phyloP scores from a whole-genome alignment of 2,113 vertebrate species.

The Sphaerodactylus townsendi region DNA sequence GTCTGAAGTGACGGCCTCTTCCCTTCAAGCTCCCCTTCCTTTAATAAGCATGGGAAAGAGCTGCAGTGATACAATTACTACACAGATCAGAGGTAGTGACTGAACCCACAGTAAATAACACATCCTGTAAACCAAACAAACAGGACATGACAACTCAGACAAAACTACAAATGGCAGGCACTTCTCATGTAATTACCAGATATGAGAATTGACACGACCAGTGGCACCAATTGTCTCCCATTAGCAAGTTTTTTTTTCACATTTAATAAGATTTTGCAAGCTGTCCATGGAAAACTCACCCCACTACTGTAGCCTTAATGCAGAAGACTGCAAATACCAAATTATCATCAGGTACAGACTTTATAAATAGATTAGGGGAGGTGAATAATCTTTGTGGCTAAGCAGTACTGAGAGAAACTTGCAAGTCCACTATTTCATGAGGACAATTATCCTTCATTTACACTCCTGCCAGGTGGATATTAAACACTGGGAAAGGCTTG shows the following conservation, averaged over 20 bases:
- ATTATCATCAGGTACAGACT: neutral
- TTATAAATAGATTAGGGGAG: neutral
- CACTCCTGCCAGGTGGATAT: conserved; percentile 20
- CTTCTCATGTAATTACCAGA: conserved; percentile 38
- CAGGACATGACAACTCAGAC: neutral
- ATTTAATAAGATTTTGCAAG: conserved; percentile 19
- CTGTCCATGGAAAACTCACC: neutral
- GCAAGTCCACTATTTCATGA: neutral
- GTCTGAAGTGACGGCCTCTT: neutral
- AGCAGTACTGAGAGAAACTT: conserved; percentile 22
- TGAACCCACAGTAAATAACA: conserved; percentile 27
- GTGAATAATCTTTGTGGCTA: neutral
- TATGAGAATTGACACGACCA: neutral
- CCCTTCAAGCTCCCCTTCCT: conserved; percentile 28
- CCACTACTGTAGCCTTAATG: neutral
- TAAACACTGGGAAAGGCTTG: conserved; percentile 30
- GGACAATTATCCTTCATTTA: conserved; percentile 17
- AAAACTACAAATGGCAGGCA: conserved; percentile 13
- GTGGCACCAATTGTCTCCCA: conserved; percentile 15
- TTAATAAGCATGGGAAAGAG: conserved; percentile 19
- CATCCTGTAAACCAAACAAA: conserved; percentile 36
- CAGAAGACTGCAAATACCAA: neutral
- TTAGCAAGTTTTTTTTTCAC: conserved; percentile 28
- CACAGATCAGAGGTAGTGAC: neutral
- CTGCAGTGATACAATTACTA: conserved; percentile 19